These are phyloP conservation scores for Phyllotis vaccarum DNA, from an alignment of 2,797 vertebrate genomes.

Conservation along the genomic window DNA sequence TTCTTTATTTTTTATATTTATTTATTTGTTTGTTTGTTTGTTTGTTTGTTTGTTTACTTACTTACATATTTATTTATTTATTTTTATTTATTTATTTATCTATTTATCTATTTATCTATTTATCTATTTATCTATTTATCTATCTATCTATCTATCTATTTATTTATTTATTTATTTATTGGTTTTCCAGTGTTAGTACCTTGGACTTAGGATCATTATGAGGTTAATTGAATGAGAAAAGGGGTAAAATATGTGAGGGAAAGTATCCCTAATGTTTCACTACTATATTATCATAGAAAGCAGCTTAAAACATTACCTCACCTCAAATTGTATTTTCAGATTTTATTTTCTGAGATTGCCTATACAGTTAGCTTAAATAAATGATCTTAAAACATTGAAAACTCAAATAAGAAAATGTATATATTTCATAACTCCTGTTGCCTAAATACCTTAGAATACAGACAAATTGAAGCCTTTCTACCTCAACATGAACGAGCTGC, in stretches of 20 bases:
- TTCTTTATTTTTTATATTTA: too few species aligned
- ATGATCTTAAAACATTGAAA: conserved; percentile 53
- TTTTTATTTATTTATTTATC: too few species aligned
- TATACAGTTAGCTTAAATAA: conserved; percentile 45
- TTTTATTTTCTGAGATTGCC: conserved; percentile 75
- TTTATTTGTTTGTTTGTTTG: too few species aligned
- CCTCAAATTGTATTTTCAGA: neutral
- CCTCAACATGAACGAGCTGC: neutral
- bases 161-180: too few species aligned
- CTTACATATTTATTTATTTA: too few species aligned
- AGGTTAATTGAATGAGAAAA: neutral
- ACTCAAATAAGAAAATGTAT: conserved; percentile 42
- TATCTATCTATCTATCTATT: too few species aligned
- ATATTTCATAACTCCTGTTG: neutral
- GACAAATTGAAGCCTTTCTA: neutral
- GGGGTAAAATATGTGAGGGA: neutral
- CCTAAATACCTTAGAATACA: conserved; percentile 20
- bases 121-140: too few species aligned
- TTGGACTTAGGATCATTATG: neutral
- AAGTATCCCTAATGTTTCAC: neutral
- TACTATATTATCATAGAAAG: neutral
- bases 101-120: too few species aligned
- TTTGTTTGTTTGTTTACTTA: too few species aligned
- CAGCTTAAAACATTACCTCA: accelerated
- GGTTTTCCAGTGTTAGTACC: neutral